Conservation (phyloP, 2,888 invertebrate species). For the Acronicta psi region DNA sequence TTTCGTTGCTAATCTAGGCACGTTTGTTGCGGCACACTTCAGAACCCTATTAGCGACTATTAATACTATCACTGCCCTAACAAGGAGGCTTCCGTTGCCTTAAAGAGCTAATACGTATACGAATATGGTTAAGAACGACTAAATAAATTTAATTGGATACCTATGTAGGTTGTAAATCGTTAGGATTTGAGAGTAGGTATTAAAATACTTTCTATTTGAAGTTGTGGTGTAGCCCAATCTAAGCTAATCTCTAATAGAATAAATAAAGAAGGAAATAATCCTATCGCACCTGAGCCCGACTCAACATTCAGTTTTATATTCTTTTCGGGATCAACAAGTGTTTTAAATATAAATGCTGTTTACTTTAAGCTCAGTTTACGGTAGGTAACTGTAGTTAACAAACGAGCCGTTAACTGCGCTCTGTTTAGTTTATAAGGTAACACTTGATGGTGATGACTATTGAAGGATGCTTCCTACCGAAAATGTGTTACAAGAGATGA, state of each 20-base stretch:
- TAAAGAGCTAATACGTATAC: constrained; percentile 19
- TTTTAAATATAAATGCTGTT: constrained; percentile 19
- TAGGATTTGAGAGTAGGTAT: constrained; percentile 1
- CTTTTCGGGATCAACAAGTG: constrained; percentile 7
- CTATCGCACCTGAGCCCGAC: not conserved
- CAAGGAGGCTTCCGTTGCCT: constrained; percentile 41
- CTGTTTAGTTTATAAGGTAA: constrained; percentile 9
- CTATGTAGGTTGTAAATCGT: constrained; percentile 10
- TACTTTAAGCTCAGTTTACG: constrained; percentile 20
- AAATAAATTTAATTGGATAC: constrained; percentile 30
- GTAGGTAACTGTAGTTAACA: constrained; percentile 14
- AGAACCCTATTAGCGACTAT: constrained; percentile 17
- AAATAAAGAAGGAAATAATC: not conserved
- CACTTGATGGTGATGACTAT: not conserved
- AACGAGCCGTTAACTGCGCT: constrained; percentile 32
- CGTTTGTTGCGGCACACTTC: constrained; percentile 33
- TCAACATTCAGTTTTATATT: not conserved
- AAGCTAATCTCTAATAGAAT: not conserved
- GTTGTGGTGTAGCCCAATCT: too few relatives aligned
- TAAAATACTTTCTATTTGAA: not conserved
- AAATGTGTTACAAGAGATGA: not conserved
- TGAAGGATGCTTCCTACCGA: not conserved
- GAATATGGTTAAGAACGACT: constrained; percentile 25
- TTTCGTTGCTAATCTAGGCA: constrained; percentile 9
- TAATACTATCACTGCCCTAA: constrained; percentile 13